phyloP scores from a whole-genome alignment of 2,888 invertebrate species.

The Seira musarum region DNA sequence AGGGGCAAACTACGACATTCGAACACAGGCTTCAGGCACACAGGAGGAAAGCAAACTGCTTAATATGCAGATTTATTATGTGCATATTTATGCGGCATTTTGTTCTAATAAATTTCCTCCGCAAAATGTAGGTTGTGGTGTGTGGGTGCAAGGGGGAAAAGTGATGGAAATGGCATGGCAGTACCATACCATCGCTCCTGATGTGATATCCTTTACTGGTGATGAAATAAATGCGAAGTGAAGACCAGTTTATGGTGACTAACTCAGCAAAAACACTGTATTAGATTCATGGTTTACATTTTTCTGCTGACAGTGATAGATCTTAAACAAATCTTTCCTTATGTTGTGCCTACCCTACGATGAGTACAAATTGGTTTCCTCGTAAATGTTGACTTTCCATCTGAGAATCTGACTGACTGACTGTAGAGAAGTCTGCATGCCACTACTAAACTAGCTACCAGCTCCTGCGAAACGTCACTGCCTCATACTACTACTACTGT shows the following conservation, averaged over 20 bases:
- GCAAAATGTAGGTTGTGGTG: neutral
- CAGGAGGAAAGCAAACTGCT: neutral
- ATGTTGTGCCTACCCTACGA: slow-evolving; percentile 2
- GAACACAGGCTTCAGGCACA: no score
- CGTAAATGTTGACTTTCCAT: slow-evolving; percentile 12
- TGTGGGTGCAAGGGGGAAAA: neutral
- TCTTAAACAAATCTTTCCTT: slow-evolving; percentile 45
- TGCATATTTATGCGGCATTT: slow-evolving; percentile 4
- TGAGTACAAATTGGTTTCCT: slow-evolving; percentile 35
- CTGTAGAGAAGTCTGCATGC: slow-evolving; percentile 4
- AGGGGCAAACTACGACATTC: neutral
- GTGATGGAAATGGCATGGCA: neutral
- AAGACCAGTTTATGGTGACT: neutral
- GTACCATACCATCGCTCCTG: neutral
- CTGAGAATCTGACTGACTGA: slow-evolving; percentile 1
- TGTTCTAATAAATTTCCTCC: slow-evolving; percentile 10
- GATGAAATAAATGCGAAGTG: neutral
- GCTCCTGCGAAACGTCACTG: no score
- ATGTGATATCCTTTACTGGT: neutral
- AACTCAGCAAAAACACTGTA: slow-evolving; percentile 4
- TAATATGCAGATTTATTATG: slow-evolving; percentile 8
- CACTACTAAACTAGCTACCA: no score
- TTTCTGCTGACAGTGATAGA: slow-evolving; percentile 34
- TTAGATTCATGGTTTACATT: neutral
- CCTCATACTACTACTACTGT: no score